Conservation (phyloP, 2,797 vertebrate species). For the Erethizon dorsatum region DNA sequence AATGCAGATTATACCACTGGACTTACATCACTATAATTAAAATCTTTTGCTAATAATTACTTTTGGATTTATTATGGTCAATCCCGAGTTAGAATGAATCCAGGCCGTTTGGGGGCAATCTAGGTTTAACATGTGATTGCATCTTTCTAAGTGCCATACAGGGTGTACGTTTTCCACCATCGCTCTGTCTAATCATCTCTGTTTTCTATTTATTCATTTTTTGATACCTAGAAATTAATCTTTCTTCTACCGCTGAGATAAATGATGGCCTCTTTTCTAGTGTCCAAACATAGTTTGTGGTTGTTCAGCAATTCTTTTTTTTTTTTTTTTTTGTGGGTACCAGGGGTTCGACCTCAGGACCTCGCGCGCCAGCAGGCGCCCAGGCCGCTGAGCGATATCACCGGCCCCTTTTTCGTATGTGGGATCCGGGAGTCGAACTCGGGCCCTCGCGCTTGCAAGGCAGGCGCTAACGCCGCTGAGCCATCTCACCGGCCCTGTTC, state of each 20-base stretch:
- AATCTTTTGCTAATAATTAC: background rate
- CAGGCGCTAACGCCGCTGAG: too few species aligned
- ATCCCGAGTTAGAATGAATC: slow-evolving; percentile 27
- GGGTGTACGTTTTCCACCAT: background rate
- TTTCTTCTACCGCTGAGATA: background rate
- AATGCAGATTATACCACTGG: background rate
- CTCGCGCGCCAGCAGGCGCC: too few species aligned
- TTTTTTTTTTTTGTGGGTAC: too few species aligned
- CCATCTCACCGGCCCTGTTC: too few species aligned
- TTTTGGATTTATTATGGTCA: background rate
- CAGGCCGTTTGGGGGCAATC: background rate
- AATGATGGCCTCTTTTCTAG: slow-evolving; percentile 31
- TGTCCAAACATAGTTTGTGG: slow-evolving; percentile 47
- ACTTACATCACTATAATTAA: background rate
- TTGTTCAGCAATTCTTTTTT: slow-evolving; percentile 14
- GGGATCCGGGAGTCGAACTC: too few species aligned
- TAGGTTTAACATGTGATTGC: background rate
- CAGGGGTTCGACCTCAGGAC: too few species aligned
- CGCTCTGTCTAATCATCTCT: background rate
- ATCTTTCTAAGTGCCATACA: background rate
- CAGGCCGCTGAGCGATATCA: too few species aligned
- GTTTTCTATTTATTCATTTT: background rate
- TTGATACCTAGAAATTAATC: slow-evolving; percentile 11
- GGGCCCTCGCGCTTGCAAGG: too few species aligned
- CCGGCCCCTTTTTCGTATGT: too few species aligned